phyloP scores from a whole-genome alignment of 2,888 invertebrate species.

The Eurytoma adleriae region DNA sequence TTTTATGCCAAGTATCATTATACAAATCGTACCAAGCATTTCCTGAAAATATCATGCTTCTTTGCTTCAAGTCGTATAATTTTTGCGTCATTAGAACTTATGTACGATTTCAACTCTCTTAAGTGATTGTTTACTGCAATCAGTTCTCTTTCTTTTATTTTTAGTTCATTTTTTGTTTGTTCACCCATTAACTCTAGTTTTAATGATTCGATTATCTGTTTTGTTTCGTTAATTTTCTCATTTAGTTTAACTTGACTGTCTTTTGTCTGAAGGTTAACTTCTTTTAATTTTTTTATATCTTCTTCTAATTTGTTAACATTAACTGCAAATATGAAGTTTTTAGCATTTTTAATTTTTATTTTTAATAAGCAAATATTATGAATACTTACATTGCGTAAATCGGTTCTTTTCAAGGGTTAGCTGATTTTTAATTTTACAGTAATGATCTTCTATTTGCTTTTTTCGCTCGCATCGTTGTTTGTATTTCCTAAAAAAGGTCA shows the following conservation, averaged over 20 bases:
- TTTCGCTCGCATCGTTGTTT: background rate
- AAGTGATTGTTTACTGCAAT: conserved; percentile 22
- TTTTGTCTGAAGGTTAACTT: background rate
- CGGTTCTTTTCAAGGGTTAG: too few species aligned
- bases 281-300: conserved; percentile 9
- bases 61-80: conserved; percentile 14
- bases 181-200: background rate
- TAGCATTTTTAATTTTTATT: background rate
- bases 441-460: too few species aligned
- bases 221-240: background rate
- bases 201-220: conserved; percentile 5
- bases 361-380: too few species aligned
- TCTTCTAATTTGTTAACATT: conserved; percentile 12
- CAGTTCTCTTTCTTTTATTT: conserved; percentile 83
- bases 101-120: background rate
- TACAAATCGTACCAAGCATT: conserved; percentile 45
- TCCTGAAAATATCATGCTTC: conserved; percentile 38
- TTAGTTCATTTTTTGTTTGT: conserved; percentile 76
- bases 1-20: background rate
- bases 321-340: conserved; percentile 7
- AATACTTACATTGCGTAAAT: too few species aligned
- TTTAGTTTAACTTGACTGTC: conserved; percentile 10
- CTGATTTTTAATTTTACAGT: too few species aligned
- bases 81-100: background rate
- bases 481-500: background rate